Percentiles rank a stretch among this genome's conserved stretches.
Conservation (phyloP, 37 sponge, comb jelly and placozoan species). For the Sycon ciliatum region DNA sequence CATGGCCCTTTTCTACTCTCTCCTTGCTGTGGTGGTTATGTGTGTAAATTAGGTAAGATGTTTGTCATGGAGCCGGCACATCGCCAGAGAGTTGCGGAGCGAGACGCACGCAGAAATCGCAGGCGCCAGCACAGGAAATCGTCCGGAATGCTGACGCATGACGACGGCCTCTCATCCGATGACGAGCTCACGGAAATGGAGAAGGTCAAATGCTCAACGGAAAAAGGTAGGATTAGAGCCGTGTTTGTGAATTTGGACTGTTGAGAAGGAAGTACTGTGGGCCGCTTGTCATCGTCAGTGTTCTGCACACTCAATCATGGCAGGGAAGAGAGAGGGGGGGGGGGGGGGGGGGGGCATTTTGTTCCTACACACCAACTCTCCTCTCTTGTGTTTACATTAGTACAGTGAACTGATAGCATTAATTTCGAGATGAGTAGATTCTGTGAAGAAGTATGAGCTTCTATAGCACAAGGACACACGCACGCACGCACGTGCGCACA, state of each 20-base stretch:
- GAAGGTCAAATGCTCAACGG: constrained; percentile 26
- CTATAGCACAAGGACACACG: no score
- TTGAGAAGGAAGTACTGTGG: background rate
- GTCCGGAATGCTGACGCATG: background rate
- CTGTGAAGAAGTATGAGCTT: no score
- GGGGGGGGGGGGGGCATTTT: no score
- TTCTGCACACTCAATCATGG: no score
- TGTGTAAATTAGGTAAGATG: background rate
- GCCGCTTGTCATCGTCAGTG: background rate
- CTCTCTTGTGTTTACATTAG: no score
- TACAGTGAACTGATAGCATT: no score
- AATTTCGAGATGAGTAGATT: no score
- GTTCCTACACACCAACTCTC: no score
- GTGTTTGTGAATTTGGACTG: background rate
- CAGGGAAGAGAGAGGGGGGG: no score
- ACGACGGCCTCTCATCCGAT: constrained; percentile 73
- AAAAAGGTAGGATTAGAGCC: constrained; percentile 40
- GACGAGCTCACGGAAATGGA: constrained; percentile 66
- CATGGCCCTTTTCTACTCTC: no score
- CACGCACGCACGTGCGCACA: no score
- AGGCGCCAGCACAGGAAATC: constrained; percentile 34
- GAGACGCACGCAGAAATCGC: constrained; percentile 54
- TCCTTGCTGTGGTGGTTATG: no score
- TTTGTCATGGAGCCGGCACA: constrained; percentile 17
- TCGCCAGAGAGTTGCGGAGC: constrained; percentile 44